Evolutionary conservation across 2,888 invertebrate genomes (phyloP).

Genomic region (Blastobasis adustella): DNA sequence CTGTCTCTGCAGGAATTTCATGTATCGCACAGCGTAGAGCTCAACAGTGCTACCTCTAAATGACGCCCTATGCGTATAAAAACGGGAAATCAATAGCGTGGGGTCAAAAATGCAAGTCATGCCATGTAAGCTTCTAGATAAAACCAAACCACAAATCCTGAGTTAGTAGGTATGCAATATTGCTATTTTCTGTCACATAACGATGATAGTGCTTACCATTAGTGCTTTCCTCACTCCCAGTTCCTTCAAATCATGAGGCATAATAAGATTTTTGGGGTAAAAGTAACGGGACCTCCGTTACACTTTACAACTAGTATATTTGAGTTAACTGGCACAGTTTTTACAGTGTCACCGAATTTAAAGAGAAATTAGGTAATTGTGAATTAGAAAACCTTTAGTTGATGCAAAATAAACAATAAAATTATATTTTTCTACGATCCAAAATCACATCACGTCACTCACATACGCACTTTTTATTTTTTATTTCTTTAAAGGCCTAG

Average conservation of each 20-base stretch:
- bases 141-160: not conserved
- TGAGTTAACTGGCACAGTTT: too few relatives aligned
- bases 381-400: too few relatives aligned
- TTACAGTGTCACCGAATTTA: too few relatives aligned
- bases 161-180: not conserved
- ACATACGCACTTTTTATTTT: too few relatives aligned
- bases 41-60: too few relatives aligned
- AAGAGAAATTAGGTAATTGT: too few relatives aligned
- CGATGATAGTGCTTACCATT: constrained; percentile 42
- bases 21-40: too few relatives aligned
- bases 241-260: constrained; percentile 70
- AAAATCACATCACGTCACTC: too few relatives aligned
- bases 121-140: constrained; percentile 7
- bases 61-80: not conserved
- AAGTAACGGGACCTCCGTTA: constrained; percentile 38
- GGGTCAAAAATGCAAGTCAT: constrained; percentile 18
- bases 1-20: too few relatives aligned
- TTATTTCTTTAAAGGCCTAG: too few relatives aligned
- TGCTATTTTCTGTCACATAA: constrained; percentile 2
- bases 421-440: too few relatives aligned
- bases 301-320: not conserved
- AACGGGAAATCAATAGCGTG: not conserved
- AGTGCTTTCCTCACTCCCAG: constrained; percentile 62
- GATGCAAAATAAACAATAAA: too few relatives aligned
- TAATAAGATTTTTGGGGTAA: constrained; percentile 37